phyloP scores from a whole-genome alignment of 2,113 vertebrate species.

The Gallinago media region DNA sequence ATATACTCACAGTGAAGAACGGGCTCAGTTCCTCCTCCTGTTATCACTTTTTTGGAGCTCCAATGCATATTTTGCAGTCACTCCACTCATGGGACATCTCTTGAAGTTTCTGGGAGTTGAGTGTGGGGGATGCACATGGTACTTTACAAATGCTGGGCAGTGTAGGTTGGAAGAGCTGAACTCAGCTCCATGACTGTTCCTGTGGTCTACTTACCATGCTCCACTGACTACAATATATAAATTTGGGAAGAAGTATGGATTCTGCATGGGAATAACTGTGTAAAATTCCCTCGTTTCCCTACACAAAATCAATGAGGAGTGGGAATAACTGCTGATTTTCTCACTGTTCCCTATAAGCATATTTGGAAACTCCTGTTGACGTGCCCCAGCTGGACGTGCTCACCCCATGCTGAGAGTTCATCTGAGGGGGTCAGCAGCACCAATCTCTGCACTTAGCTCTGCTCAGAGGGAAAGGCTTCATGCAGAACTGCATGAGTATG shows the following conservation, averaged over 20 bases:
- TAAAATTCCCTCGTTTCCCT: background rate
- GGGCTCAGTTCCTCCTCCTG: background rate
- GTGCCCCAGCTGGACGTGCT: background rate
- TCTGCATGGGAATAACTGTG: background rate
- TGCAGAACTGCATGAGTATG: background rate
- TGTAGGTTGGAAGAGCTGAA: background rate
- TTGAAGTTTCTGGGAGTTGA: background rate
- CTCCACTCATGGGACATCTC: background rate
- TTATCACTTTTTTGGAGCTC: background rate
- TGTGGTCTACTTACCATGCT: background rate
- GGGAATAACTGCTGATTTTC: background rate
- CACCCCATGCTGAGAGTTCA: background rate
- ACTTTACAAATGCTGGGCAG: background rate
- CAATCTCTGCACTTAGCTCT: background rate
- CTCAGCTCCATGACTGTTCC: background rate
- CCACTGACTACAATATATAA: background rate
- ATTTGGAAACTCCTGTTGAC: background rate
- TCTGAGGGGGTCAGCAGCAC: background rate
- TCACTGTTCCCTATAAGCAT: background rate
- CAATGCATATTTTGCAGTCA: background rate
- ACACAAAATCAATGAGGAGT: background rate
- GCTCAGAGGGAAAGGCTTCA: background rate
- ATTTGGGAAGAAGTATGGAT: background rate
- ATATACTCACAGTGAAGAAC: background rate
- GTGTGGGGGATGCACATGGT: fast-evolving